Conservation (phyloP, 2,113 vertebrate genomes). For the Lycaon pictus region DNA sequence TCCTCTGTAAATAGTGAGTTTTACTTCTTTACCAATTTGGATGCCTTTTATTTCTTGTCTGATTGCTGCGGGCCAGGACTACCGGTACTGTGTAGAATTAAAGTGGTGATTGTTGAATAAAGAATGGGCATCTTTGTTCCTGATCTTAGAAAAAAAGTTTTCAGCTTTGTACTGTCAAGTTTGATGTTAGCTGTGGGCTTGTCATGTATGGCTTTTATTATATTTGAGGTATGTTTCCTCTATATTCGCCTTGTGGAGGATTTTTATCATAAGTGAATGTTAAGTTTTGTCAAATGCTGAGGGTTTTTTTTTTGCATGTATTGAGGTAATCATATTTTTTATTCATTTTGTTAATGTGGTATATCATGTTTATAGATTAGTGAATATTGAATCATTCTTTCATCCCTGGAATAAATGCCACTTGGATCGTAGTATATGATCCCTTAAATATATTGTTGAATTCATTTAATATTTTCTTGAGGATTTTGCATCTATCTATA, state of each 20-base stretch:
- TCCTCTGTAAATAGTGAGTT: background rate
- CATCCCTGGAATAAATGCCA: background rate
- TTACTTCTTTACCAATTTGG: background rate
- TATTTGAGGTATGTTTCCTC: background rate
- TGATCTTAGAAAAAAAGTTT: background rate
- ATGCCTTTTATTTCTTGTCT: background rate
- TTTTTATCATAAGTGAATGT: background rate
- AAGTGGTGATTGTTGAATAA: background rate
- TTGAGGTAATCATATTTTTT: background rate
- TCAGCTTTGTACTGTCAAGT: background rate
- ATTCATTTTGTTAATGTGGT: background rate
- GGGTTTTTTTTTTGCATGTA: background rate
- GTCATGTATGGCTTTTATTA: background rate
- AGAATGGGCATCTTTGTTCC: background rate
- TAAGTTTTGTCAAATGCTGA: background rate
- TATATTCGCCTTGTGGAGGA: background rate
- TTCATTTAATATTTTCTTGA: background rate
- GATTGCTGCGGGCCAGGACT: background rate
- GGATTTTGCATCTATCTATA: background rate
- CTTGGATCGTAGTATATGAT: background rate
- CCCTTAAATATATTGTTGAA: background rate
- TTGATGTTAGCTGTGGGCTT: background rate
- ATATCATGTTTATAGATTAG: background rate
- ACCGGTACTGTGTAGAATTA: background rate
- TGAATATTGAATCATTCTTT: background rate